These are phyloP conservation scores for Trachelus troglodyta DNA, from an alignment of 2,888 invertebrate species.

Conservation along the genomic window DNA sequence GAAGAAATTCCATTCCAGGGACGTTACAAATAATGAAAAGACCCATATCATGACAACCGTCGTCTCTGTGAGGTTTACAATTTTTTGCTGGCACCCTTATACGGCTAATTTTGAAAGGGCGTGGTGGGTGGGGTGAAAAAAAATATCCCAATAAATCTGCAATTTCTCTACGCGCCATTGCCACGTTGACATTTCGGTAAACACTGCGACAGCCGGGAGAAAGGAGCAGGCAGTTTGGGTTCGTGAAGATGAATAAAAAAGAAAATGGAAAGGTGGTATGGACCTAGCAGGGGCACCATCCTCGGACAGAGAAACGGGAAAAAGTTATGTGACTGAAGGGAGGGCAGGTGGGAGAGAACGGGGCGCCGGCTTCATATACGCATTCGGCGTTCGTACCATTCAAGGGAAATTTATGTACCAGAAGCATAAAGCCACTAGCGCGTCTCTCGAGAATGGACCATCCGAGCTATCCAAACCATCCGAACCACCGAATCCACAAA, in stretches of 20 bases:
- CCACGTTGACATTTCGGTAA: slow-evolving; percentile 36
- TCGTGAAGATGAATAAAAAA: slow-evolving; percentile 17
- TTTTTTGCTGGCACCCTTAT: not conserved
- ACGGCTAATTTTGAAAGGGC: not conserved
- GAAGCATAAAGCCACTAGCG: slow-evolving; percentile 53
- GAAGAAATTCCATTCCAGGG: not conserved
- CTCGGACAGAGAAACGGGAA: slow-evolving; percentile 15
- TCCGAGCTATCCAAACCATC: slow-evolving; percentile 30
- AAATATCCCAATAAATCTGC: slow-evolving; percentile 35
- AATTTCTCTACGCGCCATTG: slow-evolving; percentile 30
- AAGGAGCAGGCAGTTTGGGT: slow-evolving; percentile 10
- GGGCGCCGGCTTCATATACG: slow-evolving; percentile 42
- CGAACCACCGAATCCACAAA: slow-evolving; percentile 51
- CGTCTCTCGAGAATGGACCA: slow-evolving; percentile 12
- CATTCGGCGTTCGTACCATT: slow-evolving; percentile 37
- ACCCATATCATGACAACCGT: not conserved
- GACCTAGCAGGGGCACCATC: slow-evolving; percentile 19
- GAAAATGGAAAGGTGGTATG: slow-evolving; percentile 17
- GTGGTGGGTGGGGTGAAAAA: not conserved
- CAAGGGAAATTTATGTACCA: slow-evolving; percentile 55
- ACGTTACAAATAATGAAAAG: not conserved
- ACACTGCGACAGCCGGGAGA: slow-evolving; percentile 18
- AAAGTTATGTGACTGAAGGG: slow-evolving; percentile 34
- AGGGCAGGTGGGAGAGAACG: slow-evolving; percentile 44
- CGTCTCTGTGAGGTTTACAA: not conserved